phyloP scores from a whole-genome alignment of 2,113 vertebrate genomes.

The Myotis yumanensis region DNA sequence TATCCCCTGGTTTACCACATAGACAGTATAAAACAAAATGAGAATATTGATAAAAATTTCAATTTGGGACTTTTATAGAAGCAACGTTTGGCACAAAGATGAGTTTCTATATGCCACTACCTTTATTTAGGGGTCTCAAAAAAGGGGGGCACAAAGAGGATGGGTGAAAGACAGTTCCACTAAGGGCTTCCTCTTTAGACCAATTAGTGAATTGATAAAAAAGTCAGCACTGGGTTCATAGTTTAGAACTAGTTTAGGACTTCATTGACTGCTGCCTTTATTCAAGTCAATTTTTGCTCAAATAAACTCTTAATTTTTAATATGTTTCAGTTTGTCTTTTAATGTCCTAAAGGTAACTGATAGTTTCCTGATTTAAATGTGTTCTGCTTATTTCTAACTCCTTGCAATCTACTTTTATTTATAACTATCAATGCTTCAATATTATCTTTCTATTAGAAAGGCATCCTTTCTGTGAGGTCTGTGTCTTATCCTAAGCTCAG shows the following conservation, averaged over 20 bases:
- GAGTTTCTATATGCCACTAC: background rate
- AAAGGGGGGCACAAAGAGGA: background rate
- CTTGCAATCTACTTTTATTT: background rate
- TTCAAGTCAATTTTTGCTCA: background rate
- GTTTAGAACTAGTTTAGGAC: too few relatives aligned
- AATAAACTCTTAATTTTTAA: background rate
- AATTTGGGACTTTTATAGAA: background rate
- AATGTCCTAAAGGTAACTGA: background rate
- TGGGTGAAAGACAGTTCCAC: background rate
- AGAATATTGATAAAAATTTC: background rate
- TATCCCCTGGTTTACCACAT: background rate
- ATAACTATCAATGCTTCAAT: background rate
- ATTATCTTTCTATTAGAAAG: background rate
- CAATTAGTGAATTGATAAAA: background rate
- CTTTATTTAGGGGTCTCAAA: background rate
- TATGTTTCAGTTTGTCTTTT: background rate
- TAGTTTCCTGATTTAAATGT: background rate
- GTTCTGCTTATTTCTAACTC: background rate
- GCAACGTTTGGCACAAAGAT: background rate
- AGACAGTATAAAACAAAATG: background rate
- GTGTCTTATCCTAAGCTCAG: background rate
- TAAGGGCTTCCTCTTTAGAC: background rate
- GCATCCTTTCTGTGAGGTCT: background rate
- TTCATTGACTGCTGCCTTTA: background rate
- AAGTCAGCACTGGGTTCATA: background rate